These are phyloP conservation scores for Microtus ochrogaster DNA, from an alignment of 2,113 vertebrate species.

Conservation along the genomic window DNA sequence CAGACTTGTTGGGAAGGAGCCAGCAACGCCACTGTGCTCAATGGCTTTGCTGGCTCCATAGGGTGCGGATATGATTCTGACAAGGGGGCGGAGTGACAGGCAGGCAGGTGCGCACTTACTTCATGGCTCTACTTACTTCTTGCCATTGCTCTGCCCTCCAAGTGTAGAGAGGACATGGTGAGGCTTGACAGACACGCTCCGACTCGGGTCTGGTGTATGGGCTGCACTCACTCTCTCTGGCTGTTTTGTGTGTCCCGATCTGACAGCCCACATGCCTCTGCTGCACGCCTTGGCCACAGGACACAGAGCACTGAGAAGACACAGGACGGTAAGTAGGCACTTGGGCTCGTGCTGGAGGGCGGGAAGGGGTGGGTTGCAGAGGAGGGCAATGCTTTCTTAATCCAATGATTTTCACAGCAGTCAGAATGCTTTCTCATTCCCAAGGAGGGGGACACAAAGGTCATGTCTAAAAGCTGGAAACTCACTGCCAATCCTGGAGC, in stretches of 20 bases:
- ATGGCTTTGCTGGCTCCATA: constrained; percentile 51
- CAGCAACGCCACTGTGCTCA: constrained; percentile 7
- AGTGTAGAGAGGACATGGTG: constrained; percentile 87
- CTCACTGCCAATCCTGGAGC: background rate
- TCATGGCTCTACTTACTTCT: constrained; percentile 87
- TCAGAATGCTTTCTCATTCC: background rate
- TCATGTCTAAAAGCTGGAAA: background rate
- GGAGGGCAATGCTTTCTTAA: background rate
- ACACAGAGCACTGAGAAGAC: constrained; percentile 91
- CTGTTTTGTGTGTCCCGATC: constrained; percentile 79
- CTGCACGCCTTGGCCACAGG: constrained; percentile 92
- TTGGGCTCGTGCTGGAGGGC: background rate
- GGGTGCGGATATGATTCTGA: constrained; percentile 54
- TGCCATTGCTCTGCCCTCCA: constrained; percentile 93
- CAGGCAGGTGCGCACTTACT: constrained; percentile 55
- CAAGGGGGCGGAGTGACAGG: background rate
- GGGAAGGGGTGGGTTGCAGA: constrained; percentile 23
- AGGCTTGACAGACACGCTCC: constrained; percentile 88
- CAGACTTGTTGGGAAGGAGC: constrained; percentile 50
- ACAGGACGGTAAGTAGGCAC: constrained; percentile 83
- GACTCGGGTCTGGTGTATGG: constrained; percentile 85
- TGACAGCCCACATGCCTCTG: constrained; percentile 90
- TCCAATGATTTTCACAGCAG: background rate
- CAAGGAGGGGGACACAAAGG: background rate
- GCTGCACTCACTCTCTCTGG: constrained; percentile 87